A percentile compares a stretch with the other conserved stretches of the same genome.
phyloP scores from a whole-genome alignment of 64 coral and sea anemone species.

The Pachyseris speciosa region DNA sequence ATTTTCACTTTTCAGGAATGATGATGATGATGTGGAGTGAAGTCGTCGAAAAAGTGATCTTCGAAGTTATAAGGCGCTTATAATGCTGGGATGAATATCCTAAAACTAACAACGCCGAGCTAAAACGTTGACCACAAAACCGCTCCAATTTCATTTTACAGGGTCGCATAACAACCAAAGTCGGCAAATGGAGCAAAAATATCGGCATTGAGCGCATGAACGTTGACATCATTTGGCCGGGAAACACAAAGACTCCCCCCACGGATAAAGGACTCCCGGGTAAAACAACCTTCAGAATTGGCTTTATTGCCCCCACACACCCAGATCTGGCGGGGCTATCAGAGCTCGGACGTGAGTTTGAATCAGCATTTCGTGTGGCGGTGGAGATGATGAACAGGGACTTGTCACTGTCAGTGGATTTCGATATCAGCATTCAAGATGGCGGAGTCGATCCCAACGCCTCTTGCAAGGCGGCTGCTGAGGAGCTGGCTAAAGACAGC shows the following conservation, averaged over 20 bases:
- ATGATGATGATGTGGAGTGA: no score
- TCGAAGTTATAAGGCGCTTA: no score
- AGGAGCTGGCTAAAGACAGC: constrained; percentile 78
- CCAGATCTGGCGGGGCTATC: constrained; percentile 85
- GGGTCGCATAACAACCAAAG: constrained; percentile 67
- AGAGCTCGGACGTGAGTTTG: constrained; percentile 85
- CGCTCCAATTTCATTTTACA: neutral
- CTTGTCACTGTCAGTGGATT: constrained; percentile 84
- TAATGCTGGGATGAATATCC: no score
- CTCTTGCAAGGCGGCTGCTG: constrained; percentile 81
- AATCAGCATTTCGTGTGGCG: constrained; percentile 81
- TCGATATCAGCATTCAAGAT: constrained; percentile 83
- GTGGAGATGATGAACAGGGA: constrained; percentile 99
- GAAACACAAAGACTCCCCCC: constrained; percentile 80
- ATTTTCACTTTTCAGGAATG: no score
- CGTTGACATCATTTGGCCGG: constrained; percentile 88
- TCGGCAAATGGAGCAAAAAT: constrained; percentile 84
- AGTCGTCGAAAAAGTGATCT: no score
- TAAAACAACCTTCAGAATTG: constrained; percentile 95
- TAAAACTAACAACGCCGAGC: no score
- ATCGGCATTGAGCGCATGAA: constrained; percentile 68
- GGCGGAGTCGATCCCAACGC: constrained; percentile 61
- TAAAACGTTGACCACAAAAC: no score
- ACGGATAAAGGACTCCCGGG: constrained; percentile 93
- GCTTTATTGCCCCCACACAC: constrained; percentile 86